phyloP scores from a whole-genome alignment of 2,113 vertebrate genomes.

The Pterophyllum scalare region DNA sequence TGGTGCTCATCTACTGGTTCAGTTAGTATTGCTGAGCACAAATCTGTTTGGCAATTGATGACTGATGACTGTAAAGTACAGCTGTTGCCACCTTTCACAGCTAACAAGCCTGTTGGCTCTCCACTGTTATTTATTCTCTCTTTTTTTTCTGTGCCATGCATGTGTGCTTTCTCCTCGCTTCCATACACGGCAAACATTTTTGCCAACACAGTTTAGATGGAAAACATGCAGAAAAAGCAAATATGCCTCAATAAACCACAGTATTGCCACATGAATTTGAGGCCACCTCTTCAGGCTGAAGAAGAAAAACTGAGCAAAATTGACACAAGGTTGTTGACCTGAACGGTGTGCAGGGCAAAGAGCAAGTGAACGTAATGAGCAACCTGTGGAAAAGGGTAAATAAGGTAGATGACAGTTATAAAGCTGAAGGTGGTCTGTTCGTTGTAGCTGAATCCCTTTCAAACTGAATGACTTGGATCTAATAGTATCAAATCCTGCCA shows the following conservation, averaged over 20 bases:
- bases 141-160: background rate
- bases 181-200: background rate
- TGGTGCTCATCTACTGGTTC: too few relatives aligned
- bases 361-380: constrained; percentile 20
- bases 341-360: background rate
- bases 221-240: constrained; percentile 8
- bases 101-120: constrained; percentile 21
- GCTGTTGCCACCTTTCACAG: constrained; percentile 32
- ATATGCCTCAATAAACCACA: background rate
- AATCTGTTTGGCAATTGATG: constrained; percentile 35
- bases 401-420: constrained; percentile 15
- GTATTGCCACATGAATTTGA: background rate
- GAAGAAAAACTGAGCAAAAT: background rate
- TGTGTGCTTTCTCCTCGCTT: background rate
- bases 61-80: constrained; percentile 39
- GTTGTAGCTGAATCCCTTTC: constrained; percentile 9
- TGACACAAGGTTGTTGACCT: background rate
- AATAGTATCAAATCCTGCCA: background rate
- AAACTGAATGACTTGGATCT: background rate
- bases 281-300: background rate
- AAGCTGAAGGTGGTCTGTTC: constrained; percentile 32
- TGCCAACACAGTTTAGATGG: background rate
- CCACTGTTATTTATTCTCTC: background rate
- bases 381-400: background rate
- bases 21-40: too few relatives aligned